Evolutionary conservation across 2,113 vertebrate genomes (phyloP), one percentile per base, ranked within the genome.

Genomic region (Picathartes gymnocephalus): DNA sequence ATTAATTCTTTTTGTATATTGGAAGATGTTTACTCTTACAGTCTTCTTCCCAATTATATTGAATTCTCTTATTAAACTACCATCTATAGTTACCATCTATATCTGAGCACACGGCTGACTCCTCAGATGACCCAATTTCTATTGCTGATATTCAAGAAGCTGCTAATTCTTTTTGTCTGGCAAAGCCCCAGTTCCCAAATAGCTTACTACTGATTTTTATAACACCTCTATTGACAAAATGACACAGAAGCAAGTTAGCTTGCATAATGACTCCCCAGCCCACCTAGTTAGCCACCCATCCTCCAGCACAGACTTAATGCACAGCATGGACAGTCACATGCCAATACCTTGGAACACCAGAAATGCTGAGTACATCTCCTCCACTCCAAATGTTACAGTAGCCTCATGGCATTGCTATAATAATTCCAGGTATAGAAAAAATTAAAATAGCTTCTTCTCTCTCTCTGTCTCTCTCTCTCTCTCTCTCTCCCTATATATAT

Each of bases 221-320:
- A 96, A 95, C 94, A 86, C 86, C 74, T 94, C 95, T 97, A 97
- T 97, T 97, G 97, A 97, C 87, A 96, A 97, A 97, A 96, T 20
- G 77, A 95, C 93, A 96, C 90, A 90, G 79, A 96, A 91, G 66
- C 91, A 92, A 86, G 39, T 91, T 72, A 90, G 95, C 88, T 92
- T 92, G 88, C 40, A 45, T 81, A 92, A 95, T 33, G 86, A 91
- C 58, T 91, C 88, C 37, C 71, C 90, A 74, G 73, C 80, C 87
- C 79, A 93, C 91, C 95, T 85, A 91, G 82, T 61, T 73, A 81
- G 71, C 82, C 93, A 89, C 85, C 65, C 61, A 70, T n/a, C 77
- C 65, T 93, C 50, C 62, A 14, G 92, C 90, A 93, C 70, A 96
- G 88, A 71, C 82, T 57, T 35, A 78, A 74, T 4, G 22, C 74